Evolutionary conservation across 2,888 invertebrate genomes (phyloP), one percentile per base, ranked within the genome.

Genomic region (Drosophila pseudotalamancana): DNA sequence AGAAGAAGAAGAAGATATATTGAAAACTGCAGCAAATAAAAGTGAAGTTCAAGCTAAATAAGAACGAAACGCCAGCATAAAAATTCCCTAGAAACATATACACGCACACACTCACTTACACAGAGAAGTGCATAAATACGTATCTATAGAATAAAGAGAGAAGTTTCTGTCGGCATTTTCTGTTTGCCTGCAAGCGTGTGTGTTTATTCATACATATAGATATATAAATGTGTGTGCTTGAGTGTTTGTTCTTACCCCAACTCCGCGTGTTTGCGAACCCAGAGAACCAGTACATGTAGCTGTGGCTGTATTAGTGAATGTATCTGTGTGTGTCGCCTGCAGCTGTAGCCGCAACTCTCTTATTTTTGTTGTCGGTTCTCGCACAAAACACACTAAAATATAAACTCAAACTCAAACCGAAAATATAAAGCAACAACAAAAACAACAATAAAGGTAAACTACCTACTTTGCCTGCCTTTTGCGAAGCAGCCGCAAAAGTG

Each of bases 401-500:
- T 14, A 42, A 31, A 51, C 48, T 27, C 12, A 21, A 50, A 49
- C 49, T 27, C 57, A 64, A 64, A 64, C 37, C 40, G 49, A 27
- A 55, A 25, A 6, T 25, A 9, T 8, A 25, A 25, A 25, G 25
- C 3, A 25, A 25, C 9, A 16, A 27, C 14, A 40, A 32, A 53
- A n/a, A 16, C 9, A 51, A 31, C 37, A 16, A 29, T 51, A 70
- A 79, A 83, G 84, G 84, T 80, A 87, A 87, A 86, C 80, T 85
- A 82, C 80, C 86, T 82, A 87, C 80, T 84, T 87, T 85, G 79
- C 79, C 83, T 75, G 79, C 42, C 62, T 75, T n/a, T 55, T 65
- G 62, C 61, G 65, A 77, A 81, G 70, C 84, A 77, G 87, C 70
- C 84, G 87, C 80, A 80, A 68, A 87, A 81, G 83, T 85, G 86